phyloP scores from a whole-genome alignment of 2,888 invertebrate genomes.

The Scelioninae gen. 2 region DNA sequence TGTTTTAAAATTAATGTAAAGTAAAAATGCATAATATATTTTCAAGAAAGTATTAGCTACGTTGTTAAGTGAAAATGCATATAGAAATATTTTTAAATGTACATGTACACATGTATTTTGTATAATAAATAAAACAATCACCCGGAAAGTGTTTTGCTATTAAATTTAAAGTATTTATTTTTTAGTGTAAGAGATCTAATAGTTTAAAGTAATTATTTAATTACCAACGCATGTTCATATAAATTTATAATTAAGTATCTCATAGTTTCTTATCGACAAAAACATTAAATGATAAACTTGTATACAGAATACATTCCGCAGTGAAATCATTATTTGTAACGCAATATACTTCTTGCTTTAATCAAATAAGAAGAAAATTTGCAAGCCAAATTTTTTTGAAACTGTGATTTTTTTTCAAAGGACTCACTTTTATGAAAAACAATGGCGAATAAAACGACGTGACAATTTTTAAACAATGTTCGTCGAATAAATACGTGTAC shows the following conservation, averaged over 20 bases:
- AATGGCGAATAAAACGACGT: neutral
- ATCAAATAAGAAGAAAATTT: too few relatives aligned
- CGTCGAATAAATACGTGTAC: constrained; percentile 3
- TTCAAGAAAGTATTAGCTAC: constrained; percentile 34
- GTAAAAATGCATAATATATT: constrained; percentile 36
- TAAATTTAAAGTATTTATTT: constrained; percentile 1
- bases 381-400: too few relatives aligned
- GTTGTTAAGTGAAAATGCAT: constrained; percentile 36
- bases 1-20: constrained; percentile 22
- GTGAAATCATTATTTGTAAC: too few relatives aligned
- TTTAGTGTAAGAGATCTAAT: neutral
- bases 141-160: constrained; percentile 16
- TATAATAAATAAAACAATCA: constrained; percentile 38
- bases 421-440: too few relatives aligned
- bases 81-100: constrained; percentile 36
- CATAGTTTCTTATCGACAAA: too few relatives aligned
- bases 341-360: too few relatives aligned
- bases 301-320: too few relatives aligned
- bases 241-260: too few relatives aligned
- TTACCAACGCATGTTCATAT: too few relatives aligned
- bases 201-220: too few relatives aligned
- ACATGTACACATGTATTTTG: constrained; percentile 42
- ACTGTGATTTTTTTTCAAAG: too few relatives aligned
- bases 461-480: constrained; percentile 1
- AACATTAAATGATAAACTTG: too few relatives aligned